A percentile compares a stretch with the other conserved stretches of the same genome.
Conservation (phyloP, 2,888 invertebrate genomes). For the Pollenia labialis region DNA sequence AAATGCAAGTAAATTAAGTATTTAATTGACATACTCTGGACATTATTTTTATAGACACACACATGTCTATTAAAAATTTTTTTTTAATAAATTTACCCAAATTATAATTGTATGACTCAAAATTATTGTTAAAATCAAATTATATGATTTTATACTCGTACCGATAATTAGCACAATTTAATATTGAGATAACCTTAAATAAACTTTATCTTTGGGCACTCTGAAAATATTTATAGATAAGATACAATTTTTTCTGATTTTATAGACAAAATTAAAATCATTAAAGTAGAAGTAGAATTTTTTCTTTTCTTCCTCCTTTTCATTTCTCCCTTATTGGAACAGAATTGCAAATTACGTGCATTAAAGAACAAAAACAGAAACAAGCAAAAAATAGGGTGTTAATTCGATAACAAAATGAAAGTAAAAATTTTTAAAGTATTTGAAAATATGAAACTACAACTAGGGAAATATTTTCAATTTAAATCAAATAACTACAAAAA, state of each 20-base stretch:
- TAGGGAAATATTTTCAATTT: constrained; percentile 29
- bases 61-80: no score
- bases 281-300: neutral
- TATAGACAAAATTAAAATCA: neutral
- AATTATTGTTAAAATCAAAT: constrained; percentile 18
- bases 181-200: neutral
- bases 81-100: neutral
- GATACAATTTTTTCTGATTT: constrained; percentile 14
- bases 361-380: neutral
- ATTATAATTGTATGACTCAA: neutral
- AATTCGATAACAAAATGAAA: constrained; percentile 46
- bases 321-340: constrained; percentile 13
- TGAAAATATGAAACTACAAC: neutral
- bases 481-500: constrained; percentile 8
- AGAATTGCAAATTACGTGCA: constrained; percentile 41
- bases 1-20: no score
- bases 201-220: constrained; percentile 10
- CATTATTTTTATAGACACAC: no score
- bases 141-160: neutral
- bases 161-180: neutral
- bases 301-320: neutral
- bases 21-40: neutral
- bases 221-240: constrained; percentile 36
- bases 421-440: constrained; percentile 22
- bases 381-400: constrained; percentile 19